Evolutionary conservation across 53 echinoderm and acorn worm genomes (phyloP).

Genomic region (Apostichopus leukothele): DNA sequence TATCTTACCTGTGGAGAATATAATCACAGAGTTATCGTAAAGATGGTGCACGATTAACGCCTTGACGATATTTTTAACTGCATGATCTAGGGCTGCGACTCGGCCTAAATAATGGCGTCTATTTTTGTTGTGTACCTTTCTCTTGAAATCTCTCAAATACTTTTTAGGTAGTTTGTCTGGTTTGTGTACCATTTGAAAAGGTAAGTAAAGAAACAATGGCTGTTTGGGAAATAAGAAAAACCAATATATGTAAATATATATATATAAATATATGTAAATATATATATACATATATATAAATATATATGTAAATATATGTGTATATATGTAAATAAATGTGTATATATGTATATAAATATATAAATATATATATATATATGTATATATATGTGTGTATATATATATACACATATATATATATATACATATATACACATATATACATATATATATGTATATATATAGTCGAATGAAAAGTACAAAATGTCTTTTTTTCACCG

Average conservation of each 20-base stretch:
- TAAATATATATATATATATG: background rate
- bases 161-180: constrained; percentile 2
- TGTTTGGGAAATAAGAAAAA: background rate
- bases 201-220: constrained; percentile 45
- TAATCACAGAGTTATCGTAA: constrained; percentile 28
- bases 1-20: constrained; percentile 61
- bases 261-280: background rate
- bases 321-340: background rate
- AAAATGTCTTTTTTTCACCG: too few relatives aligned
- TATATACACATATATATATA: background rate
- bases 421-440: too few relatives aligned
- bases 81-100: constrained; percentile 3
- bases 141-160: background rate
- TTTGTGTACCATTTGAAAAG: constrained; percentile 52
- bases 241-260: background rate
- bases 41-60: background rate
- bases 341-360: background rate
- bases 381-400: too few relatives aligned
- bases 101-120: constrained; percentile 5
- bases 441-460: too few relatives aligned
- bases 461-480: too few relatives aligned
- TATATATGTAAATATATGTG: too few relatives aligned
- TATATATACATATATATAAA: background rate
- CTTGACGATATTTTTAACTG: background rate
- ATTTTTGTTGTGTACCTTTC: background rate